phyloP scores from a whole-genome alignment of 2,113 vertebrate species.

The Lipotes vexillifer region DNA sequence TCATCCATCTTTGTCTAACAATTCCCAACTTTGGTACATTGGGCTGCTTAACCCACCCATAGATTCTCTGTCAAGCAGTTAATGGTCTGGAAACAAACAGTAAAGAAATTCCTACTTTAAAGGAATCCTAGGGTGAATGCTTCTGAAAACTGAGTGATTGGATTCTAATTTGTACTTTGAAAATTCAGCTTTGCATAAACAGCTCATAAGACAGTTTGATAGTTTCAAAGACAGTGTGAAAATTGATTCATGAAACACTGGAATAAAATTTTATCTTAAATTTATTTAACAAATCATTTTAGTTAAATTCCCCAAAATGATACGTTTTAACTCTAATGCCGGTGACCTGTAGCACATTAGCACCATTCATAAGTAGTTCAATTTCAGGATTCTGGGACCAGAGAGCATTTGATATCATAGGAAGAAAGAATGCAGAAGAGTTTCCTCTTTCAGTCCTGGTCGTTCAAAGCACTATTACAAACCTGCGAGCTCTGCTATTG shows the following conservation, averaged over 20 bases:
- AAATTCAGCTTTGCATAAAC: slow-evolving; percentile 9
- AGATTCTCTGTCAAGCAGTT: slow-evolving; percentile 37
- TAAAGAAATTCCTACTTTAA: slow-evolving; percentile 26
- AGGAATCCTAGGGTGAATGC: background rate
- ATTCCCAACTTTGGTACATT: slow-evolving; percentile 29
- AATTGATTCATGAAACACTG: background rate
- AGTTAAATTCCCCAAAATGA: background rate
- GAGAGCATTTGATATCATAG: background rate
- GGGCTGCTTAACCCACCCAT: background rate
- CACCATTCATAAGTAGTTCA: background rate
- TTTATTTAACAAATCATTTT: background rate
- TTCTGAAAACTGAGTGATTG: slow-evolving; percentile 22
- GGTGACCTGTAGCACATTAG: background rate
- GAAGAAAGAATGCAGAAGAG: background rate
- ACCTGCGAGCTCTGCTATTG: background rate
- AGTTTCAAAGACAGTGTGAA: background rate
- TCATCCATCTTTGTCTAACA: slow-evolving; percentile 25
- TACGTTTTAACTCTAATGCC: background rate
- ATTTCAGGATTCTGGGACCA: background rate
- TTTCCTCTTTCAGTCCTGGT: background rate
- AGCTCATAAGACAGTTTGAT: background rate
- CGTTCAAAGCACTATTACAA: background rate
- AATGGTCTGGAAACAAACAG: slow-evolving; percentile 44
- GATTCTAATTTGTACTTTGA: slow-evolving; percentile 2
- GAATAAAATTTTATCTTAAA: background rate